These are phyloP conservation scores for Nomada goodeniana DNA, from an alignment of 2,888 invertebrate genomes.

Conservation along the genomic window DNA sequence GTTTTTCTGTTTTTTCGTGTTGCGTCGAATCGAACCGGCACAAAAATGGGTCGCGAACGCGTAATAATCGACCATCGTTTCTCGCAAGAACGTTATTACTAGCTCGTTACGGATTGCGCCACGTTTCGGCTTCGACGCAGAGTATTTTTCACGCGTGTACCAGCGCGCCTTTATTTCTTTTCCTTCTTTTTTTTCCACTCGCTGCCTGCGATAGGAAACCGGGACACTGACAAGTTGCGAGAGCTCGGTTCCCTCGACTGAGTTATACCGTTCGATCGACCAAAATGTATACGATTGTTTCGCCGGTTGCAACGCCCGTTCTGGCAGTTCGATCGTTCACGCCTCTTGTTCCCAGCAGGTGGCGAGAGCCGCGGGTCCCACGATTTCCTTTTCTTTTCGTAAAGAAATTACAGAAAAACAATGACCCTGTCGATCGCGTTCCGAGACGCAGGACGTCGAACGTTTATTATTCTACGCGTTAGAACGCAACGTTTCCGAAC, in stretches of 20 bases:
- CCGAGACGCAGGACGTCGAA: too few species aligned
- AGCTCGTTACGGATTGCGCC: conserved; percentile 52
- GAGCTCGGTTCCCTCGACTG: neutral
- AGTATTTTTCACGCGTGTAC: conserved; percentile 28
- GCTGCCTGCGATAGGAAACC: neutral
- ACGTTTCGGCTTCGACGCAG: conserved; percentile 34
- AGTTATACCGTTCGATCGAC: conserved; percentile 9
- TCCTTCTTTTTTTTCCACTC: neutral
- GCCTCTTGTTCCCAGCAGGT: neutral
- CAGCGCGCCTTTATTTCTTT: neutral
- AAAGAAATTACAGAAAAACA: neutral
- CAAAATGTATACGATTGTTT: conserved; percentile 6
- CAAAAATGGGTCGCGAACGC: conserved; percentile 50
- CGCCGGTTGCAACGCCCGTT: neutral
- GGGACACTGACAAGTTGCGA: neutral
- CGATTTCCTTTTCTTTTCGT: neutral
- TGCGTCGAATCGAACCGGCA: neutral
- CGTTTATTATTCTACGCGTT: too few species aligned
- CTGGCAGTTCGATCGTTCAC: neutral
- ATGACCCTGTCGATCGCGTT: too few species aligned
- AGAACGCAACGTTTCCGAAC: too few species aligned
- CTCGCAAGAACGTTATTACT: conserved; percentile 48
- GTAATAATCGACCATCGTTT: conserved; percentile 44
- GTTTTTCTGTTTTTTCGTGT: neutral
- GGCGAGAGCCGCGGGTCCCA: neutral